Conservation (phyloP, 2,888 invertebrate genomes). For the Pollenia amentaria region DNA sequence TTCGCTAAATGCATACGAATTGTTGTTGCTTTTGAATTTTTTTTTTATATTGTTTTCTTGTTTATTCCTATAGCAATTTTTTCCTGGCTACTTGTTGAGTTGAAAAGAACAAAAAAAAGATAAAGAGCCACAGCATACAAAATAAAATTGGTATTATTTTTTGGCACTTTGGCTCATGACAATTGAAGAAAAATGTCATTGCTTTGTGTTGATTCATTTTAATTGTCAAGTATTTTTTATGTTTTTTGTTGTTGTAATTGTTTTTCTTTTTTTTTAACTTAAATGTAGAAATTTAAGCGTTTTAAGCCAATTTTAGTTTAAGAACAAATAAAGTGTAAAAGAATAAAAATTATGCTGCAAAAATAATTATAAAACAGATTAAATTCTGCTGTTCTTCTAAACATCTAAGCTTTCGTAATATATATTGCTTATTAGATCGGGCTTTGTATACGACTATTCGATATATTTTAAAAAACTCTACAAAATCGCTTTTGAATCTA, state of each 20-base stretch:
- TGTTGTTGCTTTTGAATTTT: conserved; percentile 48
- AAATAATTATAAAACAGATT: background rate
- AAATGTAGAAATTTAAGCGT: conserved; percentile 26
- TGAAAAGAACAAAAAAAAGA: conserved; percentile 54
- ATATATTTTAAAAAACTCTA: no score
- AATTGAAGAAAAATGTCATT: conserved; percentile 66
- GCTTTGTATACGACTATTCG: no score
- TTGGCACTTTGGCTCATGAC: conserved; percentile 65
- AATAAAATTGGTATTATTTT: conserved; percentile 68
- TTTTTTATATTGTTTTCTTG: conserved; percentile 39
- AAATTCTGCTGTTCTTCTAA: no score
- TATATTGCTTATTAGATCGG: no score
- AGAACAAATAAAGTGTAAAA: background rate
- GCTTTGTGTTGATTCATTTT: conserved; percentile 64
- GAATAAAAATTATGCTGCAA: background rate
- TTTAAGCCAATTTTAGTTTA: conserved; percentile 6
- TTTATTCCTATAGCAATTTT: conserved; percentile 53
- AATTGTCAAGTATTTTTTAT: conserved; percentile 48
- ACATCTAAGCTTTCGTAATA: no score
- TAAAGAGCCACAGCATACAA: conserved; percentile 35
- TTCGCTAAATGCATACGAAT: conserved; percentile 41
- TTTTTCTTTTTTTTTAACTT: background rate
- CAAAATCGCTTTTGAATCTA: no score
- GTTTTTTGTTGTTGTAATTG: conserved; percentile 1
- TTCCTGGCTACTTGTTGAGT: conserved; percentile 60